Evolutionary conservation across 37 sponge, comb jelly and placozoan species (phyloP).

Genomic region (Hexactinellida sp.): DNA sequence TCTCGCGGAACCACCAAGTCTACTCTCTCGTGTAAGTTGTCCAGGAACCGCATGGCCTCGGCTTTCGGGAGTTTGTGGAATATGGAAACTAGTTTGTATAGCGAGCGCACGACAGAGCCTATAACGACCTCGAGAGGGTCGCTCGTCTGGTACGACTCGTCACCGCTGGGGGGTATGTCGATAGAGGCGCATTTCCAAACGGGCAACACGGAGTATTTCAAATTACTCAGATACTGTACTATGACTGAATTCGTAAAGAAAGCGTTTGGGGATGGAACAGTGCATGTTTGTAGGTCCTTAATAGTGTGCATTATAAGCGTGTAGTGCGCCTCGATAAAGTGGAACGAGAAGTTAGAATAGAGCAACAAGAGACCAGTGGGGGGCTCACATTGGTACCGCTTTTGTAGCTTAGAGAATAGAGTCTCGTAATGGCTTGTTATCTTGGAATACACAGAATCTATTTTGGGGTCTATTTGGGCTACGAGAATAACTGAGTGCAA

Average conservation of each 20-base stretch:
- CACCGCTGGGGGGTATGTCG: not conserved
- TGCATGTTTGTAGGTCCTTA: not conserved
- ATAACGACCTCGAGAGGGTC: not conserved
- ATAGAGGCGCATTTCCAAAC: not conserved
- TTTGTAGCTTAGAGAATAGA: not conserved
- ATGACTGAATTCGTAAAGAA: not conserved
- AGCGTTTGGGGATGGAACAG: not conserved
- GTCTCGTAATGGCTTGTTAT: not conserved
- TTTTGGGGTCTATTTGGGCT: not conserved
- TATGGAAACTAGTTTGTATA: not conserved
- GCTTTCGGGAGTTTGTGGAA: not conserved
- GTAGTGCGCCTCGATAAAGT: not conserved
- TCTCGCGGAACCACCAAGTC: not conserved
- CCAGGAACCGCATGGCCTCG: conserved; percentile 5
- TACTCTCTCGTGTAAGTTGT: not conserved
- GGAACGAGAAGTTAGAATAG: not conserved
- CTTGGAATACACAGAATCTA: not conserved
- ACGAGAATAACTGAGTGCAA: conserved; percentile 8
- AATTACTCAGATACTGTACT: not conserved
- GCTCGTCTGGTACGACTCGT: not conserved
- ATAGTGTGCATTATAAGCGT: not conserved
- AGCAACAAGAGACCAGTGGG: not conserved
- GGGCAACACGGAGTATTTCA: not conserved
- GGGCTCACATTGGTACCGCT: not conserved
- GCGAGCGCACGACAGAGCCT: not conserved